Percentiles rank a stretch among this genome's conserved stretches.
These are phyloP conservation scores for Holotrichia oblita DNA, from an alignment of 1,140 invertebrate genomes.

Conservation along the genomic window DNA sequence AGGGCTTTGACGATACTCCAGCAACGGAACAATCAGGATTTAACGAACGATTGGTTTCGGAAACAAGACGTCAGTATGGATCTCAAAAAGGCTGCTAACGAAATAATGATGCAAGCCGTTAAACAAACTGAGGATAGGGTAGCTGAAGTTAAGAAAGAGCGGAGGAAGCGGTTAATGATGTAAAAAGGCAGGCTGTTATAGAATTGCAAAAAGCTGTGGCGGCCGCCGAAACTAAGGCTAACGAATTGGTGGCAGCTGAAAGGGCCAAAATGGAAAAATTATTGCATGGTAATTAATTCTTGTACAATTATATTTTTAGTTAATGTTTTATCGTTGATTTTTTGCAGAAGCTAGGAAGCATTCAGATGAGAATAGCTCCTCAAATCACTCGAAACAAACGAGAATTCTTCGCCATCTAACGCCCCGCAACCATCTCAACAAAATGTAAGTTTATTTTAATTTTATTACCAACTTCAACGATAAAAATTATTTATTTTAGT, in stretches of 20 bases:
- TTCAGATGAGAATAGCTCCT: slow-evolving; percentile 43
- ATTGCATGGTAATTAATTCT: slow-evolving; percentile 61
- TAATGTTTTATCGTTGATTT: neutral
- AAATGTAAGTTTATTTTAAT: slow-evolving; percentile 60
- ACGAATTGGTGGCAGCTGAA: slow-evolving; percentile 78
- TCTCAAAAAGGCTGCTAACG: slow-evolving; percentile 61
- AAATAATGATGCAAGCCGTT: slow-evolving; percentile 67
- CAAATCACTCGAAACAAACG: slow-evolving; percentile 55
- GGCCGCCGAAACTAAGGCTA: slow-evolving; percentile 82
- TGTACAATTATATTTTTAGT: slow-evolving; percentile 19
- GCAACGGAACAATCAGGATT: slow-evolving; percentile 70
- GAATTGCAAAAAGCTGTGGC: slow-evolving; percentile 91
- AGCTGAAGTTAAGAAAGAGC: slow-evolving; percentile 85
- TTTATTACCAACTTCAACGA: neutral
- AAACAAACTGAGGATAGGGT: slow-evolving; percentile 89
- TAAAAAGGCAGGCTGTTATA: slow-evolving; percentile 89
- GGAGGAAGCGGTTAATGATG: slow-evolving; percentile 79
- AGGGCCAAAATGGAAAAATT: slow-evolving; percentile 74
- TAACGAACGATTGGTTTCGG: slow-evolving; percentile 56
- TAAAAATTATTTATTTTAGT: slow-evolving; percentile 67
- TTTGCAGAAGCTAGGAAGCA: slow-evolving; percentile 50
- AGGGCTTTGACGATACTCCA: slow-evolving; percentile 87
- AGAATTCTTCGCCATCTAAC: slow-evolving; percentile 63
- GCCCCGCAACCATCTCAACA: slow-evolving; percentile 61
- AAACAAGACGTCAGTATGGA: slow-evolving; percentile 59